phyloP scores from a whole-genome alignment of 2,113 vertebrate genomes.

The Colaptes auratus region DNA sequence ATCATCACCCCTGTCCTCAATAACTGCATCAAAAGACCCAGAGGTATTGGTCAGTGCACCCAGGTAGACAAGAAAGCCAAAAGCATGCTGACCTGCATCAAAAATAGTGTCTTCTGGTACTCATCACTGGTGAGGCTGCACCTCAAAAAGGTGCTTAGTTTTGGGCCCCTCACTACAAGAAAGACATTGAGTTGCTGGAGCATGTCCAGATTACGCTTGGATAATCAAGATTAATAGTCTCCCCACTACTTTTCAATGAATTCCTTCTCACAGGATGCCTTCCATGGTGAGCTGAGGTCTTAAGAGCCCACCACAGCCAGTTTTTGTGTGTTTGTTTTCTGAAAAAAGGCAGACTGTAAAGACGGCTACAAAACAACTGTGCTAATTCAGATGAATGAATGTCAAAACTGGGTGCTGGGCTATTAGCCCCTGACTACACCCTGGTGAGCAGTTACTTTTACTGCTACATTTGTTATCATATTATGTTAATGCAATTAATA shows the following conservation, averaged over 20 bases:
- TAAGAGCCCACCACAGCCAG: rapidly evolving
- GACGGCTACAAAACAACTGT: neutral
- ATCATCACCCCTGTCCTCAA: no score
- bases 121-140: no score
- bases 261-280: neutral
- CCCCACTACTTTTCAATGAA: neutral
- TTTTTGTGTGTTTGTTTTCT: neutral
- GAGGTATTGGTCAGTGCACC: no score
- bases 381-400: rapidly evolving
- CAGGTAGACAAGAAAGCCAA: no score
- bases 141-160: no score
- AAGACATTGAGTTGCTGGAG: no score
- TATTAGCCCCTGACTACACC: neutral
- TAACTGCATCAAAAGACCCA: no score
- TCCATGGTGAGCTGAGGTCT: neutral
- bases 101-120: no score
- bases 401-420: neutral
- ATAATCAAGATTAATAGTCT: neutral
- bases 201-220: no score
- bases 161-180: no score
- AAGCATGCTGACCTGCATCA: no score
- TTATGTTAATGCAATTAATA: neutral
- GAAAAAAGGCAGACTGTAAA: neutral
- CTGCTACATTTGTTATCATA: neutral
- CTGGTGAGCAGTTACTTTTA: neutral